Evolutionary conservation across 1,140 invertebrate genomes (phyloP).

Genomic region (Sycophaga agraensis): DNA sequence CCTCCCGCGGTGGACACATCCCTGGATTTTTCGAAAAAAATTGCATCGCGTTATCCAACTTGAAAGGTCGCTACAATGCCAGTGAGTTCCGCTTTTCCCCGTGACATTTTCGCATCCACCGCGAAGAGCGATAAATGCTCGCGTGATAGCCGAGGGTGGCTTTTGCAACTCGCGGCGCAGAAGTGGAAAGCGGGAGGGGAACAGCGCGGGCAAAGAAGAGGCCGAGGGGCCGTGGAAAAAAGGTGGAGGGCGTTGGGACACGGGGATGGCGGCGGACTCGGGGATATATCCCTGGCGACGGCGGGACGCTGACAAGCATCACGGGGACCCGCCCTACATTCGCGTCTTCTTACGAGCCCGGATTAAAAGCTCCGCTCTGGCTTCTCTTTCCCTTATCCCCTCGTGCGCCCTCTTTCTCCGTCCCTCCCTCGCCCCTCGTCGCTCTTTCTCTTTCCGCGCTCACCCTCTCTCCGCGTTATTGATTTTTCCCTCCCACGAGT

Average conservation of each 20-base stretch:
- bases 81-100: no score
- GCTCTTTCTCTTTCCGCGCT: not conserved
- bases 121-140: no score
- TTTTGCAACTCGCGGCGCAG: not conserved
- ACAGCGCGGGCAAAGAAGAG: not conserved
- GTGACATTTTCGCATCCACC: no score
- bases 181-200: not conserved
- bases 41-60: no score
- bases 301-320: conserved; percentile 43
- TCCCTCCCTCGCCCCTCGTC: not conserved
- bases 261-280: not conserved
- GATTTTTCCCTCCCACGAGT: conserved; percentile 28
- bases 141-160: not conserved
- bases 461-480: conserved; percentile 26
- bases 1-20: no score
- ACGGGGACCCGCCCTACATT: conserved; percentile 34
- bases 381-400: conserved; percentile 29
- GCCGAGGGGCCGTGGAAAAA: not conserved
- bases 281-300: conserved; percentile 39
- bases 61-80: no score
- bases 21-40: no score
- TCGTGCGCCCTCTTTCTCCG: not conserved
- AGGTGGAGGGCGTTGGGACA: conserved; percentile 1
- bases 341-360: conserved; percentile 43
- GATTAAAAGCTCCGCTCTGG: conserved; percentile 47